Evolutionary conservation across 2,113 vertebrate genomes (phyloP).

Genomic region (Acrocephalus kingi): DNA sequence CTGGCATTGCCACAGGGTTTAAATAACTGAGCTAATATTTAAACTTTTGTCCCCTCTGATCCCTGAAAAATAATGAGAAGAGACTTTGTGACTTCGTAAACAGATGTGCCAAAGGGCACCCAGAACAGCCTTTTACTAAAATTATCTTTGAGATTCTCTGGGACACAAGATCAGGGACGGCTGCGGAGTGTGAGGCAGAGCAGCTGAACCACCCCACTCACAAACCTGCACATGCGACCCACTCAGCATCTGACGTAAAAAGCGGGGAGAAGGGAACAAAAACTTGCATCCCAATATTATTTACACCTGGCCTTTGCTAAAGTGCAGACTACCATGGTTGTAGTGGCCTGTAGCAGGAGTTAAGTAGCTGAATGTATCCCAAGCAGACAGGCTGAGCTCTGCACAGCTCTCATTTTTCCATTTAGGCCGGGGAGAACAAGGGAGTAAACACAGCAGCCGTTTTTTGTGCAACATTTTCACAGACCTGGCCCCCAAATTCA

Average conservation of each 20-base stretch:
- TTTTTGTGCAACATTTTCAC: neutral
- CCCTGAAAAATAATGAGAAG: conserved; percentile 49
- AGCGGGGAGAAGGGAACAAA: neutral
- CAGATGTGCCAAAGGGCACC: neutral
- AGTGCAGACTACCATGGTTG: neutral
- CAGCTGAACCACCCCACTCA: neutral
- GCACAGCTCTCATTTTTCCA: neutral
- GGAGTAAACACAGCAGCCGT: neutral
- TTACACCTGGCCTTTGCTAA: neutral
- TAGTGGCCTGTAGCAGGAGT: neutral
- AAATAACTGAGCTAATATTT: conserved; percentile 69
- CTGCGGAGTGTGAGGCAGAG: neutral
- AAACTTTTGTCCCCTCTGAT: conserved; percentile 52
- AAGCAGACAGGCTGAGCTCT: neutral
- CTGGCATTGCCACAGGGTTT: conserved; percentile 31
- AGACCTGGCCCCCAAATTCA: neutral
- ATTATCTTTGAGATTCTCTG: neutral
- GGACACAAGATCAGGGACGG: neutral
- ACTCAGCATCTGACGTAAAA: neutral
- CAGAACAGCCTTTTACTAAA: neutral
- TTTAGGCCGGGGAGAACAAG: accelerated
- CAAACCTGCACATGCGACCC: accelerated
- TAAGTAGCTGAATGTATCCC: neutral
- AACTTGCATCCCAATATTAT: neutral
- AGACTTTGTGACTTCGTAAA: conserved; percentile 56